phyloP scores from a whole-genome alignment of 2,113 vertebrate genomes.

The Jacana jacana region DNA sequence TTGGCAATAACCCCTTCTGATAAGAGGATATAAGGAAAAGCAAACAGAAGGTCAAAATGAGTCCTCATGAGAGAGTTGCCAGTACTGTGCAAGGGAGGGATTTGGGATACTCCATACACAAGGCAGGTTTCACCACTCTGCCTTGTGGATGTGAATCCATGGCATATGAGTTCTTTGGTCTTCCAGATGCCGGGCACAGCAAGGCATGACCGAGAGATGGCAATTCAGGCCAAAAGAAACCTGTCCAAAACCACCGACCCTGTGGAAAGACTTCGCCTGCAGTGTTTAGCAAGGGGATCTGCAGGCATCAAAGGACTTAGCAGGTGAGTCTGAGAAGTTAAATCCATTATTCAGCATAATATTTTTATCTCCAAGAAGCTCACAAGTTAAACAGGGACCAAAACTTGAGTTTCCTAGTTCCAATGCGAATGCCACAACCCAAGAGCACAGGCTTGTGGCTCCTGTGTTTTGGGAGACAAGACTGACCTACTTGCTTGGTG shows the following conservation, averaged over 20 bases:
- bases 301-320: constrained; percentile 92
- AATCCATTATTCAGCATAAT: not conserved
- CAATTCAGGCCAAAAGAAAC: constrained; percentile 76
- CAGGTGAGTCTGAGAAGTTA: constrained; percentile 74
- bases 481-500: not conserved
- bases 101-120: not conserved
- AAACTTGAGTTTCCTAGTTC: not conserved
- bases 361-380: not conserved
- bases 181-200: constrained; percentile 87
- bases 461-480: not conserved
- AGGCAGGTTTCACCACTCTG: not conserved
- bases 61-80: not conserved
- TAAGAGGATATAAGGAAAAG: not conserved
- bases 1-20: not conserved
- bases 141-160: not conserved
- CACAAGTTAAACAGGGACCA: not conserved
- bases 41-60: not conserved
- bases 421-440: not conserved
- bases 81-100: not conserved
- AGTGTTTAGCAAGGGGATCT: constrained; percentile 86
- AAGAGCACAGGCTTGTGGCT: not conserved
- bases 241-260: constrained; percentile 77
- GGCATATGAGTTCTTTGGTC: not conserved
- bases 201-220: constrained; percentile 89
- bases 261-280: constrained; percentile 84